Conservation (phyloP, 2,888 invertebrate species). For the Lydus trimaculatus region DNA sequence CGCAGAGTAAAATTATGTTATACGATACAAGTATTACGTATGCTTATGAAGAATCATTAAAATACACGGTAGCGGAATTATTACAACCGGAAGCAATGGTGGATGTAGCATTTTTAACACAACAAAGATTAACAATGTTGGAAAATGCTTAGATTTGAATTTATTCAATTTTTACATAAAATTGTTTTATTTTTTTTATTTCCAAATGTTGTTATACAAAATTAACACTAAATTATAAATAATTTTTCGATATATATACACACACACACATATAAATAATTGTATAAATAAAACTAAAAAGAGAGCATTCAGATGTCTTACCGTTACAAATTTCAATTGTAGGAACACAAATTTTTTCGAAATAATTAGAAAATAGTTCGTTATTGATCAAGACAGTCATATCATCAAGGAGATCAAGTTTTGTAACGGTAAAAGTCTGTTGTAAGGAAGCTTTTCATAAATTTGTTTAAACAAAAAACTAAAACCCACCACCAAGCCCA, state of each 20-base stretch:
- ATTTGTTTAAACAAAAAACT: conserved; percentile 7
- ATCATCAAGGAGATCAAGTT: not conserved
- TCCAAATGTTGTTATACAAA: conserved; percentile 25
- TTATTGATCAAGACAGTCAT: conserved; percentile 22
- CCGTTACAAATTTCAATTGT: conserved; percentile 40
- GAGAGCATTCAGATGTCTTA: conserved; percentile 29
- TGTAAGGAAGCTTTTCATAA: conserved; percentile 38
- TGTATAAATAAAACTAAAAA: conserved; percentile 21
- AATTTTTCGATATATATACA: conserved; percentile 22
- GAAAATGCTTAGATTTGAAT: conserved; percentile 19
- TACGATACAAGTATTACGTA: conserved; percentile 92
- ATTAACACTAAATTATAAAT: conserved; percentile 28
- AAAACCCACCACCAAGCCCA: conserved; percentile 50
- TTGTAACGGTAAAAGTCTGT: conserved; percentile 48
- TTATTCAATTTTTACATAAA: conserved; percentile 13
- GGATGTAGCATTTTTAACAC: conserved; percentile 81
- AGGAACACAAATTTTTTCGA: conserved; percentile 27
- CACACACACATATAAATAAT: conserved; percentile 37
- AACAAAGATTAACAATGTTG: conserved; percentile 68
- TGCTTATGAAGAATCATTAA: conserved; percentile 87
- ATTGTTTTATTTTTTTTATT: conserved; percentile 14
- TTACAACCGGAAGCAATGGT: conserved; percentile 85
- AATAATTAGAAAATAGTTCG: too few relatives aligned
- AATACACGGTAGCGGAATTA: conserved; percentile 80
- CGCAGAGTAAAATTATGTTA: conserved; percentile 87